Percentiles rank a stretch among this genome's conserved stretches.
These are phyloP conservation scores for Heliconius charithonia DNA, from an alignment of 2,888 invertebrate genomes.

Conservation along the genomic window DNA sequence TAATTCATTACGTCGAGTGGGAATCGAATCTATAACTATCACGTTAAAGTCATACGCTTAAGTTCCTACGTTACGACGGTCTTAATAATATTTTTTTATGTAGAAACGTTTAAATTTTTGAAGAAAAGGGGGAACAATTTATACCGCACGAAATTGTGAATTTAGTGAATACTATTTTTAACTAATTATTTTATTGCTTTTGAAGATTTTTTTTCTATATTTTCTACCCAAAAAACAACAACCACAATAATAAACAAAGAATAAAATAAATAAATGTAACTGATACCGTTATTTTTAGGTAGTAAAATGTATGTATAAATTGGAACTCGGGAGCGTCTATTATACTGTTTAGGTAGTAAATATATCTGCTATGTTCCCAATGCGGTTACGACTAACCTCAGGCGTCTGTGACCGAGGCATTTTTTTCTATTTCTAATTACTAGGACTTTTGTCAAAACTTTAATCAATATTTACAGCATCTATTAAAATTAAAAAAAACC, in stretches of 20 bases:
- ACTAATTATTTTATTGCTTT: background rate
- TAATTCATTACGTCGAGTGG: too few species aligned
- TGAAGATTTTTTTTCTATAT: background rate
- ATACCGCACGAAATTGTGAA: background rate
- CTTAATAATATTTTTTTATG: too few species aligned
- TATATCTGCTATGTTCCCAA: background rate
- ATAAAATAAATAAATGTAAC: background rate
- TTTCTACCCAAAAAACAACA: background rate
- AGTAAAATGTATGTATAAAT: background rate
- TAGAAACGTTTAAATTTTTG: background rate
- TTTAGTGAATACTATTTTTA: background rate
- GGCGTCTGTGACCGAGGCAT: background rate
- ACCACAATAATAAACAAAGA: background rate
- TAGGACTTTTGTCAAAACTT: background rate
- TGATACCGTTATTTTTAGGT: background rate
- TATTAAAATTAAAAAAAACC: too few species aligned
- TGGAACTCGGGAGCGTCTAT: background rate
- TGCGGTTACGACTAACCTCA: slow-evolving; percentile 1
- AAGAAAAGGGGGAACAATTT: background rate
- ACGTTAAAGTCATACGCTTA: too few species aligned
- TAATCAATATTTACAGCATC: too few species aligned
- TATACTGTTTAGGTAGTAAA: background rate
- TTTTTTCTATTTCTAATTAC: background rate
- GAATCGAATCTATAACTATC: too few species aligned
- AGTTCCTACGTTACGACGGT: too few species aligned